Percentiles rank a stretch among this genome's conserved stretches.
Evolutionary conservation across 2,113 vertebrate species (phyloP).

Genomic region (Emydura subglobosa): DNA sequence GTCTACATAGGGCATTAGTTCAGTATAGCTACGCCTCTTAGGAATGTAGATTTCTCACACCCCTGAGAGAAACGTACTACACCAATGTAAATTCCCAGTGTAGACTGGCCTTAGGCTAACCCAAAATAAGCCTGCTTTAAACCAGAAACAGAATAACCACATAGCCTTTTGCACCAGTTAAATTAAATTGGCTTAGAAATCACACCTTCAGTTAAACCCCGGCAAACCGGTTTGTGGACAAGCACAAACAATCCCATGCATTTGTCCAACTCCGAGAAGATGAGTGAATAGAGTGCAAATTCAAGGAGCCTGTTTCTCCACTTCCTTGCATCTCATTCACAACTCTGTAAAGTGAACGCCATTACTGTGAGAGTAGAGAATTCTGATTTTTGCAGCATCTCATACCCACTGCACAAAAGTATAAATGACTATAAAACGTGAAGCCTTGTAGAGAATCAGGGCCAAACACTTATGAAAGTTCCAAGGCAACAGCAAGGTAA

Average conservation of each 20-base stretch:
- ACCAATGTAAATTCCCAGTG: not conserved
- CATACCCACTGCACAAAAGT: not conserved
- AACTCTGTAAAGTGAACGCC: not conserved
- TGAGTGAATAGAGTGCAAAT: not conserved
- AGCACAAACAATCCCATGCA: not conserved
- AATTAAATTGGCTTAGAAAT: conserved; percentile 40
- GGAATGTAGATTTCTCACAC: not conserved
- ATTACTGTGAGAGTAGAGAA: not conserved
- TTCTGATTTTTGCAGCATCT: not conserved
- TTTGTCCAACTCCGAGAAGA: not conserved
- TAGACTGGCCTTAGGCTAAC: not conserved
- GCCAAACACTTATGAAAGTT: not conserved
- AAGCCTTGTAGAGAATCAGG: not conserved
- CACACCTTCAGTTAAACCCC: conserved; percentile 21
- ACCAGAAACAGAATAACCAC: not conserved
- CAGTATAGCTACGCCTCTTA: not conserved
- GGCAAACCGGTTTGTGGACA: not conserved
- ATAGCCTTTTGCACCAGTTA: conserved; percentile 12
- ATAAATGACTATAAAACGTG: conserved; percentile 2
- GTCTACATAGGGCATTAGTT: not conserved
- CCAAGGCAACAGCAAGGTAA: not conserved
- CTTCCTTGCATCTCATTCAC: not conserved
- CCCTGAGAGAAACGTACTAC: no score
- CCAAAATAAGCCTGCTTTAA: not conserved
- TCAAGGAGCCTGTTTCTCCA: not conserved